Evolutionary conservation across 92 coral and sea anemone genomes (phyloP), one percentile per base, ranked within the genome.

Genomic region (Zoanthus solanderi): DNA sequence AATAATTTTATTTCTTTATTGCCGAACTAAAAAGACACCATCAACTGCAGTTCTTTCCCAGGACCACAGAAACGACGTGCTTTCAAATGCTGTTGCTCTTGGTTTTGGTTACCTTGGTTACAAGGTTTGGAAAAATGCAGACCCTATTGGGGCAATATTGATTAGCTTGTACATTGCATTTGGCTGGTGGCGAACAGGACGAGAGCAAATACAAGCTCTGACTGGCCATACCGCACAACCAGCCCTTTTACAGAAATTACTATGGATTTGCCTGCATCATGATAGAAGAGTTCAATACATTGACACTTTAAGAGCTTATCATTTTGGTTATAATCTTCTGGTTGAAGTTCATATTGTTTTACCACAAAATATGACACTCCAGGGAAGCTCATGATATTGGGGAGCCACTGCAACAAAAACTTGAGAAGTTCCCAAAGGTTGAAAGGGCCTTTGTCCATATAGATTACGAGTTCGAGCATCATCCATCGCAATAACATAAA

Each of bases 401-500:
- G 12, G 99, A 97, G 76, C 93, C 95, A 37, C 80, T 97, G 78
- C 99, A 97, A 84, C 96, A 90, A 73, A 97, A 97, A 32, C 88
- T 97, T 34, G 97, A 93, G 76, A 92, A 79, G 17, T 95, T 90
- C 75, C 90, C 94, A 34, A 86, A 90, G 82, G 98, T 97, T 65
- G 99, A 97, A 81, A 89, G 98, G 85, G 99, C 99, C 32, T 97
- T 97, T 91, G 99, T 97, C 6, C 99, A 97, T 84, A 92, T 97
- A 77, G 99, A 97, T 83, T 95, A 97, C 83, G 99, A 97, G 71
- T 97, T 79, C 88, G 99, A 97, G 74, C 99, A 97, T 86, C 92
- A 88, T 50, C 97, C 98, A 13, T 78, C 88, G 48, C 79, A 34
- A n/a, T 97, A 96, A 76, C 98, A 96, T 76, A 93, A 91, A 79